A percentile compares a stretch with the other conserved stretches of the same genome.
These are phyloP conservation scores for Ondatra zibethicus DNA, from an alignment of 2,113 vertebrate genomes.

Conservation along the genomic window DNA sequence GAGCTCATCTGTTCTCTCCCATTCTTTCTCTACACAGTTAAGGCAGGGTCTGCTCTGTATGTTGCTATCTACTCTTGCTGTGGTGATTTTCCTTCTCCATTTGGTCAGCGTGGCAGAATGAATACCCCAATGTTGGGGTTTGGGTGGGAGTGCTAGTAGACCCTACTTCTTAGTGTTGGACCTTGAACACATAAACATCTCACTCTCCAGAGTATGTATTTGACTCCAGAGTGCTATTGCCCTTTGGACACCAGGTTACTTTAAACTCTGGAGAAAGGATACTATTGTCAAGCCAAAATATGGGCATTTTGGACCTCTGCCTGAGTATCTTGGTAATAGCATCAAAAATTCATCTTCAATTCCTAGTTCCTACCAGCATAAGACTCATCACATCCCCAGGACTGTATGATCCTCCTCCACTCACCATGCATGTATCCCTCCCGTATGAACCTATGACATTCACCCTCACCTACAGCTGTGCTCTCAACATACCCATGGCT, in stretches of 20 bases:
- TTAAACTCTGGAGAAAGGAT: neutral
- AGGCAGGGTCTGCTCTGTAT: neutral
- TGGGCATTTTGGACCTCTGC: neutral
- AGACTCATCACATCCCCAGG: neutral
- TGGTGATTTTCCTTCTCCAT: neutral
- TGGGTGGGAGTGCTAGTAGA: neutral
- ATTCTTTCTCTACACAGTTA: neutral
- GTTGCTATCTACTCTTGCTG: neutral
- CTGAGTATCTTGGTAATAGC: neutral
- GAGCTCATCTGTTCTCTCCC: neutral
- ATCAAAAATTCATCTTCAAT: neutral
- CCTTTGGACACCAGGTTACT: neutral
- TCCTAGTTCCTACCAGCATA: neutral
- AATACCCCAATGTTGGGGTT: neutral
- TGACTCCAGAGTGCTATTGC: neutral
- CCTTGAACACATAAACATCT: neutral
- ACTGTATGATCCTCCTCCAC: neutral
- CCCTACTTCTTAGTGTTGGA: neutral
- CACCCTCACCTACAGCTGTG: neutral
- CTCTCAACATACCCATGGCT: neutral
- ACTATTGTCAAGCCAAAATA: neutral
- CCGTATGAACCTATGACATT: neutral
- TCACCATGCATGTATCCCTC: neutral
- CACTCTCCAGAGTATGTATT: neutral
- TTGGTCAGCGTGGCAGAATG: neutral